phyloP scores from a whole-genome alignment of 2,113 vertebrate species.

The Grammomys dolichurus region DNA sequence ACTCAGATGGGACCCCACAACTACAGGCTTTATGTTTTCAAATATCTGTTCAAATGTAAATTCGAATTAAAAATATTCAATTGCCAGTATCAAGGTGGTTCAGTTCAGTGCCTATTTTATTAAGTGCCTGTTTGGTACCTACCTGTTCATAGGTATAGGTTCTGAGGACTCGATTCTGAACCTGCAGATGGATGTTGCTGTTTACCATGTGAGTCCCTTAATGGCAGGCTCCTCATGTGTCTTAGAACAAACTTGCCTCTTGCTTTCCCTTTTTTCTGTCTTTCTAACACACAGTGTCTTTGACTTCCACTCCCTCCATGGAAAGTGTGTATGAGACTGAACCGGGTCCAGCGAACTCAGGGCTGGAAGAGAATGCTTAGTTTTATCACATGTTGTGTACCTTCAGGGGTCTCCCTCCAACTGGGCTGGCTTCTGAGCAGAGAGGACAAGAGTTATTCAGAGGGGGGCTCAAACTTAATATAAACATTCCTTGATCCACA shows the following conservation, averaged over 20 bases:
- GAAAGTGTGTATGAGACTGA: background rate
- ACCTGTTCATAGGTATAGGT: rapidly evolving
- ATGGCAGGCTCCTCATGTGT: rapidly evolving
- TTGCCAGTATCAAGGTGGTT: background rate
- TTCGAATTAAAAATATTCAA: background rate
- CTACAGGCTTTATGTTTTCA: background rate
- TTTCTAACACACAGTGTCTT: background rate
- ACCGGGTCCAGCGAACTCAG: background rate
- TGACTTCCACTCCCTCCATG: no score
- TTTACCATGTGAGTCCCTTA: rapidly evolving
- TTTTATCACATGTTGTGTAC: constrained; percentile 29
- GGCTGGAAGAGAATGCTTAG: background rate
- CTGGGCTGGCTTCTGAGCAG: background rate
- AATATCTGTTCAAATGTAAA: background rate
- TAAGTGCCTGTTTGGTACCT: background rate
- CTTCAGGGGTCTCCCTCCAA: constrained; percentile 48
- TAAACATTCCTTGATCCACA: constrained; percentile 50
- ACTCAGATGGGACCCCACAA: background rate
- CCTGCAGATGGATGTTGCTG: rapidly evolving
- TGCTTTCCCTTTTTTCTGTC: background rate
- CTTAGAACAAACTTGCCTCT: background rate
- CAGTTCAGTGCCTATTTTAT: background rate
- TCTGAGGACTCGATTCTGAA: background rate
- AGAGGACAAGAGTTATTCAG: constrained; percentile 44
- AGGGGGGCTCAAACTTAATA: constrained; percentile 59